Evolutionary conservation across 2,113 vertebrate genomes (phyloP).

Genomic region (Proterorhinus semilunaris): DNA sequence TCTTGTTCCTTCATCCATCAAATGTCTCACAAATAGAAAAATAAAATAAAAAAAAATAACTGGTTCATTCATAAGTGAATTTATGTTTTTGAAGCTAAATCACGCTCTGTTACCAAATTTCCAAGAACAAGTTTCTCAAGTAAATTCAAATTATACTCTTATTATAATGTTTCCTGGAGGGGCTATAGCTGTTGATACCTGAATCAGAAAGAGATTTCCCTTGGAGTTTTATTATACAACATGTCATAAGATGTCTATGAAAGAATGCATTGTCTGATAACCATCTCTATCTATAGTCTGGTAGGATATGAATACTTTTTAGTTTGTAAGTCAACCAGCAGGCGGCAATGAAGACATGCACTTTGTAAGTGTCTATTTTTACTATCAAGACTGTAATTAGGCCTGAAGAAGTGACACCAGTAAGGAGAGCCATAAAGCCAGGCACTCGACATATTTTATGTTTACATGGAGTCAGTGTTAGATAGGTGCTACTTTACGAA

Average conservation of each 20-base stretch:
- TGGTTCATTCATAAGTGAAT: too few species aligned
- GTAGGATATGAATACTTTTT: not conserved
- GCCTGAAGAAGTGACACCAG: slow-evolving; percentile 2
- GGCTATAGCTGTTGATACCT: too few species aligned
- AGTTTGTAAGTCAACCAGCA: not conserved
- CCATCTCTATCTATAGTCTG: slow-evolving; percentile 1
- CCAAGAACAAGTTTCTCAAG: too few species aligned
- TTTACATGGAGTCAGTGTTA: not conserved
- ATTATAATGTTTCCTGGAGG: too few species aligned
- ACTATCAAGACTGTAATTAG: not conserved
- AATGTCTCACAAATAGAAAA: too few species aligned
- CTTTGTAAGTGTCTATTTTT: not conserved
- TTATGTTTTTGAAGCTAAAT: too few species aligned
- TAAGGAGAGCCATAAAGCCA: slow-evolving; percentile 18
- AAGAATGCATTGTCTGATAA: slow-evolving; percentile 11
- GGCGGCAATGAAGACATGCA: slow-evolving; percentile 6
- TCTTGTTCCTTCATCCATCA: too few species aligned
- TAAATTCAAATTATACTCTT: too few species aligned
- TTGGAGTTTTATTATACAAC: slow-evolving; percentile 9
- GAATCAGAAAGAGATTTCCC: too few species aligned
- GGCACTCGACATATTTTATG: not conserved
- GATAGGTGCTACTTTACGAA: not conserved
- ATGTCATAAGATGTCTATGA: not conserved
- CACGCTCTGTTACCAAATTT: too few species aligned
- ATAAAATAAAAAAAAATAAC: too few species aligned